These are phyloP conservation scores for Cheilosia soror DNA, from an alignment of 2,888 invertebrate species.

Conservation along the genomic window DNA sequence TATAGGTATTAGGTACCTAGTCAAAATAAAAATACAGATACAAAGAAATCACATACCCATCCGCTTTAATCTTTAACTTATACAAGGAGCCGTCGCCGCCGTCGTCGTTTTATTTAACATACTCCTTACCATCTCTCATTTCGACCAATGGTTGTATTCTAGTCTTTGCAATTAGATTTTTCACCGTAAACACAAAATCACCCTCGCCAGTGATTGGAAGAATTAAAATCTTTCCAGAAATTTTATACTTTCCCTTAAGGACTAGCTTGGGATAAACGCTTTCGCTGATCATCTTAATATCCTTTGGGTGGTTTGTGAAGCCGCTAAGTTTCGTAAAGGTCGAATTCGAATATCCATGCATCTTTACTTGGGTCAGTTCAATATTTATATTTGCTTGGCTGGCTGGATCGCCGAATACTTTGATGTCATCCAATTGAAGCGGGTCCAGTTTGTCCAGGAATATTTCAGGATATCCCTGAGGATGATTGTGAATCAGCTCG, in stretches of 20 bases:
- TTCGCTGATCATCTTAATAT: constrained; percentile 72
- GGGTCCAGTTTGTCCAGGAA: constrained; percentile 75
- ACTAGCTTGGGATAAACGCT: constrained; percentile 52
- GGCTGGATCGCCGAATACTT: constrained; percentile 71
- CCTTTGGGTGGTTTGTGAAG: constrained; percentile 76
- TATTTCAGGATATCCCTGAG: constrained; percentile 75
- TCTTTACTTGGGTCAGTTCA: constrained; percentile 72
- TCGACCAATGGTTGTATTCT: constrained; percentile 60
- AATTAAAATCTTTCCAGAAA: constrained; percentile 78
- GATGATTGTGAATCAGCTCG: constrained; percentile 56
- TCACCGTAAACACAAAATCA: constrained; percentile 71
- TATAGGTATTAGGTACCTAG: too few species aligned
- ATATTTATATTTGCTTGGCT: constrained; percentile 77
- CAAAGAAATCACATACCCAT: constrained; percentile 61
- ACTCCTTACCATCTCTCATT: constrained; percentile 77
- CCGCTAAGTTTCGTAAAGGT: constrained; percentile 76
- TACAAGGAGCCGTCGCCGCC: constrained; percentile 29
- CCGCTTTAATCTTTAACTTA: constrained; percentile 72
- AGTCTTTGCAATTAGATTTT: constrained; percentile 57
- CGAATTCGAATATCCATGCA: constrained; percentile 74
- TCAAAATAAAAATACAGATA: neutral
- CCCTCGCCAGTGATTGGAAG: constrained; percentile 78
- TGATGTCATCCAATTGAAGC: constrained; percentile 72
- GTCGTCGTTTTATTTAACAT: constrained; percentile 69
- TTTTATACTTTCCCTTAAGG: constrained; percentile 77